Percentiles rank a stretch among this genome's conserved stretches.
phyloP scores from a whole-genome alignment of 2,113 vertebrate genomes.

The Heterocephalus glaber region DNA sequence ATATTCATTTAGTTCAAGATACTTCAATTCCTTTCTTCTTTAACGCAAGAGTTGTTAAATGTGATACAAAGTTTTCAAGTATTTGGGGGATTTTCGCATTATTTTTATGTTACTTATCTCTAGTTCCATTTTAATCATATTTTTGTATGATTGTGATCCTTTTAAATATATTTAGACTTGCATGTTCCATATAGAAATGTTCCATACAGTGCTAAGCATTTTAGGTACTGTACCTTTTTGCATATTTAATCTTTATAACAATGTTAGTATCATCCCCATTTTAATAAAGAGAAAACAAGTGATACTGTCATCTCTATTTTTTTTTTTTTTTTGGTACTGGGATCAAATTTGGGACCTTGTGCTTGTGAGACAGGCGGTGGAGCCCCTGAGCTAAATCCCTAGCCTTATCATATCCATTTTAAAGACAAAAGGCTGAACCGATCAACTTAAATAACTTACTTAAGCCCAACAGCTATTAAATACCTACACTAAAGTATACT shows the following conservation, averaged over 20 bases:
- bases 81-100: background rate
- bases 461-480: background rate
- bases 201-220: background rate
- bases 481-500: background rate
- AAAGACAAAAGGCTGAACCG: background rate
- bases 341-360: too few relatives aligned
- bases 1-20: slow-evolving; percentile 22
- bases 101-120: background rate
- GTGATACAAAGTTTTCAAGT: background rate
- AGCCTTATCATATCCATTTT: too few relatives aligned
- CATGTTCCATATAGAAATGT: background rate
- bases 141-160: background rate
- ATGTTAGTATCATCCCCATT: background rate
- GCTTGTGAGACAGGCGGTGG: too few relatives aligned
- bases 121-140: background rate
- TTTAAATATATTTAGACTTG: slow-evolving; percentile 15
- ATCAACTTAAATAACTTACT: slow-evolving; percentile 18
- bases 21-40: slow-evolving; percentile 34
- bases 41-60: background rate
- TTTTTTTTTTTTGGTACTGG: too few relatives aligned
- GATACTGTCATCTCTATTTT: background rate
- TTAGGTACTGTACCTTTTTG: background rate
- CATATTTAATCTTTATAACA: slow-evolving; percentile 5
- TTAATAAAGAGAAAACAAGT: slow-evolving; percentile 19
- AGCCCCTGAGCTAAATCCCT: too few relatives aligned